Conservation (phyloP, 2,888 invertebrate species). For the Pimpla rufipes region DNA sequence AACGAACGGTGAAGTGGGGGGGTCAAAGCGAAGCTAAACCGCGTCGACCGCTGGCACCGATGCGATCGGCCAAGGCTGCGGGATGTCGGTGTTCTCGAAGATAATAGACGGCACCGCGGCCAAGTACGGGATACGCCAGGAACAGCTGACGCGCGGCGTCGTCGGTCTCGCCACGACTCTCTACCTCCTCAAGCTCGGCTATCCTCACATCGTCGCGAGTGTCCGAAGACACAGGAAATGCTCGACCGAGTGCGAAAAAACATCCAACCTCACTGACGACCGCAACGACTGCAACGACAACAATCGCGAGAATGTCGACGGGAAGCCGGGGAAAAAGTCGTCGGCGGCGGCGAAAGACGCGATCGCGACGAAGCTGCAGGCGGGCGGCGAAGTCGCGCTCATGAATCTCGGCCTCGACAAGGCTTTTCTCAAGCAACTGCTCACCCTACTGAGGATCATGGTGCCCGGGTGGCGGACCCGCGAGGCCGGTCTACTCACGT, state of each 20-base stretch:
- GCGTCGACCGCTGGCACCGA: constrained; percentile 32
- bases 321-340: too few species aligned
- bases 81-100: constrained; percentile 88
- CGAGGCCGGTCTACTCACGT: constrained; percentile 92
- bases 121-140: constrained; percentile 87
- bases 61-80: constrained; percentile 58
- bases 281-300: constrained; percentile 70
- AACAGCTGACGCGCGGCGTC: constrained; percentile 88
- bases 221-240: constrained; percentile 75
- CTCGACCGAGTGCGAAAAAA: not conserved
- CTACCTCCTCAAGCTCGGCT: constrained; percentile 88
- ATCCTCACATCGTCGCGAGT: constrained; percentile 87
- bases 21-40: not conserved
- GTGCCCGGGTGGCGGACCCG: constrained; percentile 92
- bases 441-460: constrained; percentile 93
- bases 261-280: too few species aligned
- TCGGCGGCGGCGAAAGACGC: constrained; percentile 10
- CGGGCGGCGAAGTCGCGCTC: constrained; percentile 58
- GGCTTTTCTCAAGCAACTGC: constrained; percentile 92
- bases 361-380: constrained; percentile 32
- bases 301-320: constrained; percentile 61
- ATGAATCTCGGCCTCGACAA: constrained; percentile 90
- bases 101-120: constrained; percentile 87
- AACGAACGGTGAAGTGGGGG: not conserved
- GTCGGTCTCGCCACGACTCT: constrained; percentile 87